A percentile compares a stretch with the other conserved stretches of the same genome.
These are phyloP conservation scores for Drosophila ananassae DNA, from an alignment of 1,140 invertebrate genomes.

Conservation along the genomic window DNA sequence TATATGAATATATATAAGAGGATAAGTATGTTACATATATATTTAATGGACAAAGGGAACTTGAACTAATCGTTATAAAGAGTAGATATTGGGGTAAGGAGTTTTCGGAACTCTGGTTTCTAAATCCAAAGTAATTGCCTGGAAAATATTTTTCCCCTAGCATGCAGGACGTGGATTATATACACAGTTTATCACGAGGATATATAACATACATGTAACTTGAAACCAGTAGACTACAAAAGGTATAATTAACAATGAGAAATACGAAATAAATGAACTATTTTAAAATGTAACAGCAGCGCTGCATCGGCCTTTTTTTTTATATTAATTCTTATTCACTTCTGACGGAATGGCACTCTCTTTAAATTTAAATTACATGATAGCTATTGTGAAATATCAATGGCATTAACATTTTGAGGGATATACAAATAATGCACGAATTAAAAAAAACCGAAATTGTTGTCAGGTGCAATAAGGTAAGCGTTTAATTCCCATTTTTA, in stretches of 20 bases:
- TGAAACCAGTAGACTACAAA: slow-evolving; percentile 16
- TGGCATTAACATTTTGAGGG: slow-evolving; percentile 10
- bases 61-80: slow-evolving; percentile 24
- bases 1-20: slow-evolving; percentile 2
- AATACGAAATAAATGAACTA: not conserved
- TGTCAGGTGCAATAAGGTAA: slow-evolving; percentile 48
- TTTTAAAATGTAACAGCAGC: slow-evolving; percentile 28
- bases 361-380: slow-evolving; percentile 5
- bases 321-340: not conserved
- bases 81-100: slow-evolving; percentile 1
- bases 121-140: not conserved
- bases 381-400: slow-evolving; percentile 11
- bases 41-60: slow-evolving; percentile 16
- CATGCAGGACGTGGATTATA: slow-evolving; percentile 37
- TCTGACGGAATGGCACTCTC: not conserved
- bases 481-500: slow-evolving; percentile 53
- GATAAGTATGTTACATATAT: slow-evolving; percentile 19
- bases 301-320: slow-evolving; percentile 26
- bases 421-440: slow-evolving; percentile 23
- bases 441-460: slow-evolving; percentile 12
- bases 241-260: slow-evolving; percentile 1
- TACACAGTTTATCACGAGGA: slow-evolving; percentile 5
- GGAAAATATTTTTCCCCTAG: slow-evolving; percentile 35
- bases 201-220: slow-evolving; percentile 14
- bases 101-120: slow-evolving; percentile 6